Conservation (phyloP, 2,797 vertebrate species). For the Valencia hispanica region DNA sequence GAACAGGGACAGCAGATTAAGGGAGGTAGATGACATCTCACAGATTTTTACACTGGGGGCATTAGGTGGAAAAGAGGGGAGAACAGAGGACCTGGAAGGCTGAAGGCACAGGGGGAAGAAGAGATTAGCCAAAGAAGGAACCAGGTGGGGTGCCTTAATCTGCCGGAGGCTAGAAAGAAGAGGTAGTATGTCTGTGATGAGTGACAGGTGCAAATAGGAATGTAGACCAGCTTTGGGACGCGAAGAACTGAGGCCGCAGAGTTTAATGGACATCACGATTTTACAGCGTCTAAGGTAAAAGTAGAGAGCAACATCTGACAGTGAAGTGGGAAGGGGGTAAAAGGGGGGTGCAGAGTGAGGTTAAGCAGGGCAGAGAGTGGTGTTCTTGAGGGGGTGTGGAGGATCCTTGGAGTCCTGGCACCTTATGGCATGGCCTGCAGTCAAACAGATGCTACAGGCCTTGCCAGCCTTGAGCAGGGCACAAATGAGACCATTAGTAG, state of each 20-base stretch:
- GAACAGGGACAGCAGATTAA: conserved; percentile 32
- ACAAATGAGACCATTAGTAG: conserved; percentile 74
- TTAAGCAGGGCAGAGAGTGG: conserved; percentile 71
- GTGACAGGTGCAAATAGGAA: conserved; percentile 10
- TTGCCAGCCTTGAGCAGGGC: conserved; percentile 76
- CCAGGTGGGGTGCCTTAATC: conserved; percentile 44
- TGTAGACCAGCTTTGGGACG: conserved; percentile 9
- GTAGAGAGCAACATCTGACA: conserved; percentile 40
- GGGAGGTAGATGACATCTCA: conserved; percentile 57
- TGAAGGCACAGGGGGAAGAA: conserved; percentile 17
- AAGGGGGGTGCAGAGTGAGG: conserved; percentile 43
- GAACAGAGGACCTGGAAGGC: conserved; percentile 10
- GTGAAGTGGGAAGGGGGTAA: conserved; percentile 32
- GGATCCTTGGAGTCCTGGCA: conserved; percentile 78
- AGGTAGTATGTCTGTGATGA: background rate
- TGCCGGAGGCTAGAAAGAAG: conserved; percentile 16
- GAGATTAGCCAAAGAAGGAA: conserved; percentile 26
- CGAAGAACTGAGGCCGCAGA: conserved; percentile 13
- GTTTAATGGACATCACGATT: conserved; percentile 30
- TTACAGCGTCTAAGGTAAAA: conserved; percentile 7
- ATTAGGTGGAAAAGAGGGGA: conserved; percentile 21
- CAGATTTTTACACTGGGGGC: conserved; percentile 44
- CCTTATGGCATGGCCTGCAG: conserved; percentile 84
- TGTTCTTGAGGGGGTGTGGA: conserved; percentile 78
- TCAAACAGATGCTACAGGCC: conserved; percentile 83